phyloP scores from a whole-genome alignment of 2,888 invertebrate genomes.

The Phyto melanocephala region DNA sequence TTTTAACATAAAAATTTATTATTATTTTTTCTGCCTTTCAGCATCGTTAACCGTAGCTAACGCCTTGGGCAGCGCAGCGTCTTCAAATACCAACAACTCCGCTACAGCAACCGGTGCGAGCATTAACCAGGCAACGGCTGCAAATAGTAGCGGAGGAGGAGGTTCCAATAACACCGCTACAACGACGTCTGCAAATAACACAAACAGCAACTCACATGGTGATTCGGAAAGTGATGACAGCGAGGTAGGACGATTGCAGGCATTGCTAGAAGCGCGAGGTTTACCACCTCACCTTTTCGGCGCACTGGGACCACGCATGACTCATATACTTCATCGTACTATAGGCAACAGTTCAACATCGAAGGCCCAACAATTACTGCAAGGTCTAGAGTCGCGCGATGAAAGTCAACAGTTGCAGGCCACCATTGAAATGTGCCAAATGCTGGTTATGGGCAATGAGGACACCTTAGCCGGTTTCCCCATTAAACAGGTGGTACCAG shows the following conservation, averaged over 20 bases:
- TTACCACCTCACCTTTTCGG: conserved; percentile 98
- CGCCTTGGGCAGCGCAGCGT: conserved; percentile 67
- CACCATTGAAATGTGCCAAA: conserved; percentile 98
- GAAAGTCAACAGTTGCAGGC: conserved; percentile 97
- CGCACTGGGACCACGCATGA: conserved; percentile 97
- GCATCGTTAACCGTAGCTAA: conserved; percentile 70
- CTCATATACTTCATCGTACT: conserved; percentile 94
- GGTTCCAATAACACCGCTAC: conserved; percentile 67
- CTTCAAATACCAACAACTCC: conserved; percentile 62
- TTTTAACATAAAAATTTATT: neutral
- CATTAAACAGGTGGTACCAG: conserved; percentile 97
- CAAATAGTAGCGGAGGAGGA: conserved; percentile 64
- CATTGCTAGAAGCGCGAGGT: conserved; percentile 95
- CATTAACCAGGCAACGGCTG: conserved; percentile 67
- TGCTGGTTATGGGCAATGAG: conserved; percentile 99
- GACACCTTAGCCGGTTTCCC: conserved; percentile 99
- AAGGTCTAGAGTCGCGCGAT: conserved; percentile 95
- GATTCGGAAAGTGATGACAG: conserved; percentile 93
- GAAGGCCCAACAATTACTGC: conserved; percentile 95
- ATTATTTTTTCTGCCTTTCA: conserved; percentile 21
- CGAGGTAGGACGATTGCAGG: conserved; percentile 96
- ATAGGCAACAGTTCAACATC: conserved; percentile 93
- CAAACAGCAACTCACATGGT: conserved; percentile 73
- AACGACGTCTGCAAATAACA: conserved; percentile 72
- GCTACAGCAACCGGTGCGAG: conserved; percentile 63